Conservation (phyloP, 2,797 vertebrate genomes). For the Sebastes hopkinsi region DNA sequence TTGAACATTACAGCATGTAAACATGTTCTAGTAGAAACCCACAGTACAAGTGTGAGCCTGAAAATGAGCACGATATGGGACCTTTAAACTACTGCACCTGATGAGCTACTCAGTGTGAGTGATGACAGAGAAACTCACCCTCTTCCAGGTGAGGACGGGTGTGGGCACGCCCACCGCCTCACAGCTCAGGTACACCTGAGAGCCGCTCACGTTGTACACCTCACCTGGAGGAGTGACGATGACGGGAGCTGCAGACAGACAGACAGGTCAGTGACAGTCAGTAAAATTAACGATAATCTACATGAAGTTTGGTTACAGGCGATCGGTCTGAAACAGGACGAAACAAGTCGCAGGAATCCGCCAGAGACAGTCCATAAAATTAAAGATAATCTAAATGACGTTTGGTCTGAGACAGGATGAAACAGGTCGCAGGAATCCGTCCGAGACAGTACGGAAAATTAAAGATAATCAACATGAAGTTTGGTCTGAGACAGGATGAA, state of each 20-base stretch:
- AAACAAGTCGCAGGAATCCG: no score
- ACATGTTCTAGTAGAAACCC: no score
- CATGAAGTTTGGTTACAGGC: background rate
- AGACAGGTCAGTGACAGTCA: background rate
- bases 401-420: background rate
- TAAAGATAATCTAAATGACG: background rate
- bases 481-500: background rate
- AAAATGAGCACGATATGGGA: no score
- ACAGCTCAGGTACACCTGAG: constrained; percentile 93
- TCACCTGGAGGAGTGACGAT: constrained; percentile 91
- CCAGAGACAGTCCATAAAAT: background rate
- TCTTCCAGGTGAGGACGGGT: constrained; percentile 93
- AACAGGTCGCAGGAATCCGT: no score
- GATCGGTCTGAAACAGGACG: no score
- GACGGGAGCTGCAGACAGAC: constrained; percentile 81
- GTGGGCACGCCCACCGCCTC: constrained; percentile 94
- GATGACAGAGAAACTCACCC: constrained; percentile 74
- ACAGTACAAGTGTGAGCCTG: no score
- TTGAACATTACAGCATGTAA: no score
- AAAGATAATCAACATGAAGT: no score
- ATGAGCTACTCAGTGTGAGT: background rate
- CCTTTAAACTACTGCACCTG: no score
- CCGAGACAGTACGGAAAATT: no score
- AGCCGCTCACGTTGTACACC: constrained; percentile 91
- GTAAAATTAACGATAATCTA: background rate